A percentile compares a stretch with the other conserved stretches of the same genome.
Conservation (phyloP, 1,140 invertebrate genomes). For the Mamestra configurata region DNA sequence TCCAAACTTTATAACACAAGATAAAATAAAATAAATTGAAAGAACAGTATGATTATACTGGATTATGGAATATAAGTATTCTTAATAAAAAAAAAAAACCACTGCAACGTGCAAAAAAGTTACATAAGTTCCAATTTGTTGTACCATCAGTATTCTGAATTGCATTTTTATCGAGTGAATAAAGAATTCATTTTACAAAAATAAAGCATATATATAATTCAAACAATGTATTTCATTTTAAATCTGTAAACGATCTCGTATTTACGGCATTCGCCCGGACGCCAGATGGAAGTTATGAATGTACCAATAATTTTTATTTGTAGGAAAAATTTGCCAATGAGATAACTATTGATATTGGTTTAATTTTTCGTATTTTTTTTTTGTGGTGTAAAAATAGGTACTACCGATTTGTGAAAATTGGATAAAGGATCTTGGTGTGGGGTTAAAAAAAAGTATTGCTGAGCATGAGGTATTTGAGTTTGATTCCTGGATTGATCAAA, state of each 20-base stretch:
- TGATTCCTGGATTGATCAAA: too few relatives aligned
- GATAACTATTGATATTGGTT: conserved; percentile 37
- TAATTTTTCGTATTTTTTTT: conserved; percentile 20
- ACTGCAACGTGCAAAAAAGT: too few relatives aligned
- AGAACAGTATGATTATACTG: too few relatives aligned
- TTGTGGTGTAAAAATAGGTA: too few relatives aligned
- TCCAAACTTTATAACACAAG: too few relatives aligned
- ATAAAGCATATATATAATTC: conserved; percentile 41
- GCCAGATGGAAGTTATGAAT: conserved; percentile 36
- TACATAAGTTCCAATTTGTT: background rate
- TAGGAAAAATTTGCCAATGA: conserved; percentile 12
- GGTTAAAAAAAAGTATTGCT: too few relatives aligned
- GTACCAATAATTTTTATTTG: conserved; percentile 49
- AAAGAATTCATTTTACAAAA: conserved; percentile 40
- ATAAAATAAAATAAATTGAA: too few relatives aligned
- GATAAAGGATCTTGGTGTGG: too few relatives aligned
- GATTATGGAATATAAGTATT: too few relatives aligned
- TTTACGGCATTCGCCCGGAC: conserved; percentile 32
- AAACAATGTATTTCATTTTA: conserved; percentile 49
- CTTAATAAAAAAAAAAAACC: too few relatives aligned
- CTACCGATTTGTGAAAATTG: too few relatives aligned
- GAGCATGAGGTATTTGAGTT: too few relatives aligned
- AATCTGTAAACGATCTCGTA: conserved; percentile 36
- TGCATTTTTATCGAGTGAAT: conserved; percentile 29
- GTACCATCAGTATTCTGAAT: background rate